Base-by-base conservation (phyloP, 1,140 invertebrate genomes). In the Pantala flavescens region DNA sequence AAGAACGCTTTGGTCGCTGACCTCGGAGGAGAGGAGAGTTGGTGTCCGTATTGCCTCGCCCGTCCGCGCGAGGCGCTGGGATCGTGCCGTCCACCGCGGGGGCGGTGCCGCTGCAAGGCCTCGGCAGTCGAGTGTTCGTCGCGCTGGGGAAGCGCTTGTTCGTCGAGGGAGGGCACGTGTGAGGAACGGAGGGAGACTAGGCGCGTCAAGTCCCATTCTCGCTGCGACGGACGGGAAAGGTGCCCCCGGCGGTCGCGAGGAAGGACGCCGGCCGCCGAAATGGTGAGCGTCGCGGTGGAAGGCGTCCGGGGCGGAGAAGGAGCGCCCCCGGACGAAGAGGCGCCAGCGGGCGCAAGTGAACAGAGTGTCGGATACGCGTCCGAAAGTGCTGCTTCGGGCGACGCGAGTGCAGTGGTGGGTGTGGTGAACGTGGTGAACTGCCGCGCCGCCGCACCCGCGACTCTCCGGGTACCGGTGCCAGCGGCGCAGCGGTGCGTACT, bases 61-160 rank as follows among this genome's bases (percentile, higher is more conserved):
- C 49, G 49, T 23, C 75, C 77, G 72, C 75, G 43, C 73, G 75
- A 72, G 42, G 75, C 77, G 76, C 74, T 77, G 36, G 24, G 23
- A 74, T 75, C 75, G 24, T 11, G 74, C 63, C 24, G 70, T 23
- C 23, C 23, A 55, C 70, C 12, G 74, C 43, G 36, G 16, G 74
- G 24, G 0, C 21, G 74, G 63, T 24, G 49, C 28, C 24, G 70
- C 23, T 24, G 74, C 12, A 23, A 24, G 24, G 63, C 63, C 24
- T 24, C 72, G 70, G 24, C 63, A 76, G 73, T 74, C 23, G 73
- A 42, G 36, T 28, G 21, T 71, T 12, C 42, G 28, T 36, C 55
- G 71, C n/a, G 7, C 2, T 19, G n/a, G 63, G 24, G 28, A 70
- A 28, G 23, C 24, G 70, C 19, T 28, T 24, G 70, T 43, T 72